A percentile compares a stretch with the other conserved stretches of the same genome.
phyloP scores from a whole-genome alignment of 2,888 invertebrate species.

The Venusia cambrica region DNA sequence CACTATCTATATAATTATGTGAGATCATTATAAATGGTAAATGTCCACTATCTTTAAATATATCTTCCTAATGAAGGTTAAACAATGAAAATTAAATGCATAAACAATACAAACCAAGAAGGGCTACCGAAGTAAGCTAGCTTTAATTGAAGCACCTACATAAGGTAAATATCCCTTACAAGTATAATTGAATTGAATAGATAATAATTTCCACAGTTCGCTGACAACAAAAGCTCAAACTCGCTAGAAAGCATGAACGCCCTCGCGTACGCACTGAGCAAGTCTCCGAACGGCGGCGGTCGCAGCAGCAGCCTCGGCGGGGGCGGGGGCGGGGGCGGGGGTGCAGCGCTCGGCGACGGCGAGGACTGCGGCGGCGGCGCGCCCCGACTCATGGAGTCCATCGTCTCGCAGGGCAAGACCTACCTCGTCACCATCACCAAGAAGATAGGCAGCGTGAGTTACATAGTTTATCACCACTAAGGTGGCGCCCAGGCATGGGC shows the following conservation, averaged over 20 bases:
- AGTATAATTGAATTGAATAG: no score
- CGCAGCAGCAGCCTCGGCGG: conserved; percentile 35
- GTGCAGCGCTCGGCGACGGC: conserved; percentile 35
- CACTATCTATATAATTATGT: no score
- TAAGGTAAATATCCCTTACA: no score
- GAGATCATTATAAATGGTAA: no score
- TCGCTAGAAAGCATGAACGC: conserved; percentile 58
- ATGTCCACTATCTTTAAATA: no score
- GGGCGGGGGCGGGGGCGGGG: conserved; percentile 28
- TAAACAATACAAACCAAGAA: no score
- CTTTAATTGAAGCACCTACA: no score
- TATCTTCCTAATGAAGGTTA: no score
- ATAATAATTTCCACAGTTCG: conserved; percentile 39
- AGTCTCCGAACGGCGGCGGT: conserved; percentile 35
- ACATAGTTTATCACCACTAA: no score
- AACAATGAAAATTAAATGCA: no score
- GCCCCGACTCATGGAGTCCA: conserved; percentile 70
- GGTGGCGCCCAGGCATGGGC: no score
- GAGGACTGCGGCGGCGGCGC: conserved; percentile 46
- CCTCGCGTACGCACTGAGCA: conserved; percentile 47
- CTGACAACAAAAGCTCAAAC: conserved; percentile 58
- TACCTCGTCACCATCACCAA: conserved; percentile 67
- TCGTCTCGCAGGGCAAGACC: conserved; percentile 65
- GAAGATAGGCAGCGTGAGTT: conserved; percentile 67
- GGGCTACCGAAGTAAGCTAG: no score